Evolutionary conservation across 2,113 vertebrate genomes (phyloP), one percentile per base, ranked within the genome.

Genomic region (Cichladusa arquata): DNA sequence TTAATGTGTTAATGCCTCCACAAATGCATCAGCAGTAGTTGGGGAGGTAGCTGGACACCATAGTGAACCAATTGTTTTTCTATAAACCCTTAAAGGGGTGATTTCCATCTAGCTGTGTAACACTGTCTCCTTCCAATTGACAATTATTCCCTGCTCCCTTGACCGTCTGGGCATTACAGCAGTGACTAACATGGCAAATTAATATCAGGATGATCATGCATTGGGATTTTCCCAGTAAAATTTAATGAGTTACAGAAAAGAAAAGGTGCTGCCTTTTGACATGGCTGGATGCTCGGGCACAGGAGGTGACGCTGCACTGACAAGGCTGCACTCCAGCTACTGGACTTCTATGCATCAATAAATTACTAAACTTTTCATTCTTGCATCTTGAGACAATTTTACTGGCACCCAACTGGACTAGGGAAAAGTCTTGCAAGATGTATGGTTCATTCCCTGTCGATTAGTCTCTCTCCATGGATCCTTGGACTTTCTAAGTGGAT

Each of bases 51-150:
- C 82, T 84, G 88, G 90, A 90, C 86, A 79, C 85, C 51, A 38
- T 67, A 92, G 72, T 72, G 72, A 53, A 71, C 57, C 83, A 77
- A 81, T 71, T 93, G 82, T 96, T 93, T 92, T 54, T 64, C 47
- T 81, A 19, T 51, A 86, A 86, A 79, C 71, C 69, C 69, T 81
- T 61, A 22, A 57, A 80, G 40, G 28, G 19, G 25, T 84, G 79
- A 96, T 92, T 93, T 78, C 65, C 81, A 53, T 81, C 85, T 65
- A 51, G 45, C 34, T 0, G 1, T 34, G 47, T 88, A 92, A 83
- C 50, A 64, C 60, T 34, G 48, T 58, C 80, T 93, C 72, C 56
- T 74, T 42, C 56, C 23, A 88, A 83, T 67, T 69, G 48, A 90
- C 60, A 74, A 45, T 65, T 88, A 86, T 66, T 58, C 67, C 31